phyloP scores from a whole-genome alignment of 2,888 invertebrate genomes.

The Mellilla xanthometata region DNA sequence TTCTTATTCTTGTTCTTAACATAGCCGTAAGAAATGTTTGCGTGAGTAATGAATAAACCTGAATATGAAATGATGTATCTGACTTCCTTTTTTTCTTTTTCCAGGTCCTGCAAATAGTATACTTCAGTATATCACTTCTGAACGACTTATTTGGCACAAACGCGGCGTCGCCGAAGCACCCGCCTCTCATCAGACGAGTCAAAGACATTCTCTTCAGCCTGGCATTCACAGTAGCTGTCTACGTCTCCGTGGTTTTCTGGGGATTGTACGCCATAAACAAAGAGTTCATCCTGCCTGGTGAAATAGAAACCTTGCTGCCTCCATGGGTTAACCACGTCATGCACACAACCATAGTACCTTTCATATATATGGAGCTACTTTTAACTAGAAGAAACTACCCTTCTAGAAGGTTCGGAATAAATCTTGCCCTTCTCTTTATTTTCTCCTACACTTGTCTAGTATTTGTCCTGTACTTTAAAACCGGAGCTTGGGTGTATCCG shows the following conservation, averaged over 20 bases:
- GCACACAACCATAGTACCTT: conserved; percentile 91
- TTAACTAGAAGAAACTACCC: conserved; percentile 89
- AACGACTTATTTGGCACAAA: conserved; percentile 90
- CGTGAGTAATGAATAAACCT: too few species aligned
- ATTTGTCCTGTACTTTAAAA: conserved; percentile 85
- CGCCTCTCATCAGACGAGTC: conserved; percentile 84
- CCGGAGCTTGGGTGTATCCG: conserved; percentile 95
- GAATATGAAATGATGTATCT: too few species aligned
- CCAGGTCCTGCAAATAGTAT: conserved; percentile 88
- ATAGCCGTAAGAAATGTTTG: too few species aligned
- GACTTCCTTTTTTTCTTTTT: conserved; percentile 37
- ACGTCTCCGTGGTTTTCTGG: conserved; percentile 95
- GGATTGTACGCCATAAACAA: conserved; percentile 90
- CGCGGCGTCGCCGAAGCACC: conserved; percentile 80
- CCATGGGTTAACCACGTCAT: conserved; percentile 94
- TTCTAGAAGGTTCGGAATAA: conserved; percentile 82
- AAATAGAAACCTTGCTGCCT: conserved; percentile 91
- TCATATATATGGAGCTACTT: conserved; percentile 88
- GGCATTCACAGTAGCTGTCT: conserved; percentile 89
- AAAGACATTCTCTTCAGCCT: conserved; percentile 86
- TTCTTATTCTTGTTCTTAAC: too few species aligned
- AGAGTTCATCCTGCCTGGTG: conserved; percentile 92
- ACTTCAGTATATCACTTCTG: conserved; percentile 87
- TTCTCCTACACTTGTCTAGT: conserved; percentile 87
- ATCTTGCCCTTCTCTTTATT: conserved; percentile 82